Conservation (phyloP, 2,797 vertebrate genomes). For the Luscinia luscinia region DNA sequence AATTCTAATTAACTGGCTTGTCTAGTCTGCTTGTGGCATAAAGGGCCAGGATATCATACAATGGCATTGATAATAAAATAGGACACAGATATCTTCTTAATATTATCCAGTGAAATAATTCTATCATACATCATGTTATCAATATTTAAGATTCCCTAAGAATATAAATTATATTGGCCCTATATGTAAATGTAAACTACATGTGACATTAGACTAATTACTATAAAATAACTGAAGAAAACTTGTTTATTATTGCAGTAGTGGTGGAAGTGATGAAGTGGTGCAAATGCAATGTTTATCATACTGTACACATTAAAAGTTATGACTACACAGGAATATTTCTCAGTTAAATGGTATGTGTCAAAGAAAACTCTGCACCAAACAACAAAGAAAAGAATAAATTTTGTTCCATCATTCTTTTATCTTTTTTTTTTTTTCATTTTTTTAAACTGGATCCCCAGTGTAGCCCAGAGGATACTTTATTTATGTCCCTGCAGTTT, state of each 20-base stretch:
- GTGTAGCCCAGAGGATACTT: conserved; percentile 75
- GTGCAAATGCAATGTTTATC: conserved; percentile 53
- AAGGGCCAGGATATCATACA: neutral
- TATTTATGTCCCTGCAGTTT: conserved; percentile 79
- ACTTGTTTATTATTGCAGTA: conserved; percentile 23
- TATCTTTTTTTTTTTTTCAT: conserved; percentile 55
- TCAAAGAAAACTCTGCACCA: conserved; percentile 63
- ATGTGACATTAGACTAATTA: conserved; percentile 41
- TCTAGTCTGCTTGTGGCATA: neutral
- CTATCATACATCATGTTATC: neutral
- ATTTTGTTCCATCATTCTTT: conserved; percentile 39
- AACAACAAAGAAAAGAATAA: conserved; percentile 64
- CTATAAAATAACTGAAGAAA: conserved; percentile 52
- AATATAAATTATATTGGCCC: conserved; percentile 19
- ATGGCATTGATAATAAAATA: neutral
- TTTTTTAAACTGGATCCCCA: conserved; percentile 69
- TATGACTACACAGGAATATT: conserved; percentile 61
- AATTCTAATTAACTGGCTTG: conserved; percentile 14
- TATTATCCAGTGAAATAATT: conserved; percentile 25
- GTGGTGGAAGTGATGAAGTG: conserved; percentile 51
- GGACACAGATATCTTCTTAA: conserved; percentile 10
- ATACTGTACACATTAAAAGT: conserved; percentile 49
- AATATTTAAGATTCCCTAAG: neutral
- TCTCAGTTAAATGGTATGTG: conserved; percentile 71
- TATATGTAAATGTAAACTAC: conserved; percentile 47